Evolutionary conservation across 2,113 vertebrate genomes (phyloP), one percentile per base, ranked within the genome.

Genomic region (Spilogale gracilis): DNA sequence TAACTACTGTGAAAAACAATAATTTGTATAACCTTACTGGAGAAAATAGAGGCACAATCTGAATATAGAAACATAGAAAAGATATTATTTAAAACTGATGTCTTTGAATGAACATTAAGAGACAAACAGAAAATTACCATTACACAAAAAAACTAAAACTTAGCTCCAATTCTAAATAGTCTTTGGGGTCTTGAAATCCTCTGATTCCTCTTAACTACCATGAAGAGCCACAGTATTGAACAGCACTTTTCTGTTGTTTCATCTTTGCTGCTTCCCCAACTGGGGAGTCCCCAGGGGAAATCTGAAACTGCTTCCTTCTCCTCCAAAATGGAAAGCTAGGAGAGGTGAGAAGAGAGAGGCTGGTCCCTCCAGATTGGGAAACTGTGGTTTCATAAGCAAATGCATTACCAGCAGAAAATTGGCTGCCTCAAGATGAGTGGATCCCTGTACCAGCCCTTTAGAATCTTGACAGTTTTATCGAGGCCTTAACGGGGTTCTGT

Each of bases 91-190:
- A 67, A 38, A 93, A 78, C 11, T 80, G 12, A 50, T 65, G 58
- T 30, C 8, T 74, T 65, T 13, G 67, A 85, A 38, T 54, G 69
- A 86, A 52, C 43, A 54, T 12, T 84, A n/a, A 92, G n/a, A 95
- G 18, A 58, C 16, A 71, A 61, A 48, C 12, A 84, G 80, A 88
- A 83, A 71, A 67, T 63, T 54, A 52, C 23, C 38, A 63, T 78
- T 96, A 45, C 54, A 76, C 18, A 82, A 58, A 91, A 78, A 25
- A 90, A 45, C 23, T 81, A 78, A 85, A 96, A 88, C 30, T 82
- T 61, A 56, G 5, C 25, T 91, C 32, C 17, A 87, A 16, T 95
- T 94, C 13, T 71, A 45, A 71, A 30, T 60, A 94, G 69, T 65
- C 10, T 45, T 9, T n/a, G 11, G 61, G 8, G 65, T 10, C 7